Conservation (phyloP, 2,888 invertebrate genomes). For the Adelphocoris suturalis region DNA sequence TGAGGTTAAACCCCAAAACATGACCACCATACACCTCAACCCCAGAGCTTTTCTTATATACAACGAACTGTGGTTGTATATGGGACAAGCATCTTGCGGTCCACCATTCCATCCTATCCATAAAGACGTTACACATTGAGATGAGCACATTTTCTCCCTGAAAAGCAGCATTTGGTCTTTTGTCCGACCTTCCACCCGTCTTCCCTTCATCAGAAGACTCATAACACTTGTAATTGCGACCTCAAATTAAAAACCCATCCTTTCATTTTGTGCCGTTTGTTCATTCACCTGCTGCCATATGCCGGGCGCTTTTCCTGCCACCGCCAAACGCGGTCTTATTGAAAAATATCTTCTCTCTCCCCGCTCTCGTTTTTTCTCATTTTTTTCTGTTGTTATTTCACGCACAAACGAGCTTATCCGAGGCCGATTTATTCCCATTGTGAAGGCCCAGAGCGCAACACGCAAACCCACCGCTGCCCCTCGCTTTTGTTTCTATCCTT, state of each 20-base stretch:
- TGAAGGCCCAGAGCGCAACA: background rate
- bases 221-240: slow-evolving; percentile 36
- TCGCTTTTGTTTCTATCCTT: background rate
- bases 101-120: background rate
- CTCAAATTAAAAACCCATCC: slow-evolving; percentile 31
- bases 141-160: background rate
- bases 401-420: slow-evolving; percentile 39
- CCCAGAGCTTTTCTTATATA: too few species aligned
- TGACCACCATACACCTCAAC: too few species aligned
- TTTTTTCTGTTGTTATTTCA: slow-evolving; percentile 28
- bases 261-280: slow-evolving; percentile 42
- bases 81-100: slow-evolving; percentile 2
- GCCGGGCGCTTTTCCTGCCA: slow-evolving; percentile 9
- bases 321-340: background rate
- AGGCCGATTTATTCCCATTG: slow-evolving; percentile 39
- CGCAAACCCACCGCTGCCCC: slow-evolving; percentile 3
- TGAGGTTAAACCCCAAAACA: too few species aligned
- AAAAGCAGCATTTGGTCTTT: slow-evolving; percentile 23
- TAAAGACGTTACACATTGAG: slow-evolving; percentile 16
- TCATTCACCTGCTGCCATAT: slow-evolving; percentile 39
- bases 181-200: background rate
- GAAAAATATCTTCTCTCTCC: slow-evolving; percentile 4
- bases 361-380: background rate
- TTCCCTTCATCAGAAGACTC: background rate
- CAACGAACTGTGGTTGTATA: background rate